A percentile compares a stretch with the other conserved stretches of the same genome.
Conservation (phyloP, 2,797 vertebrate genomes). For the Crocodylus rhombifer region DNA sequence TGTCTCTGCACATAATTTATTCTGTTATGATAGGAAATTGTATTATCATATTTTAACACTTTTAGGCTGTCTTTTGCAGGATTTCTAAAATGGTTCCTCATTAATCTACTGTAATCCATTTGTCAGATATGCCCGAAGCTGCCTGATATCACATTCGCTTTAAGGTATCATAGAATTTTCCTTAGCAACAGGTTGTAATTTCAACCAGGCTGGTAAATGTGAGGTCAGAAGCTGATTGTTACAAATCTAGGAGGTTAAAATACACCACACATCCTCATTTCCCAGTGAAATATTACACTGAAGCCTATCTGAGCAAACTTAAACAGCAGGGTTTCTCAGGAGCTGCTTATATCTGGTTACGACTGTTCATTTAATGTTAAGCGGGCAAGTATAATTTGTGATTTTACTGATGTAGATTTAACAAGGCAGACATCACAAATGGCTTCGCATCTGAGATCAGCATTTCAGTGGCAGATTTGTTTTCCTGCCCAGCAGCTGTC, state of each 20-base stretch:
- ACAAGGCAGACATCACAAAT: background rate
- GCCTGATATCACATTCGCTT: slow-evolving; percentile 64
- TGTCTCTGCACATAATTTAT: slow-evolving; percentile 19
- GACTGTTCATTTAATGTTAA: slow-evolving; percentile 48
- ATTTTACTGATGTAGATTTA: slow-evolving; percentile 45
- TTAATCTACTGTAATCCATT: slow-evolving; percentile 55
- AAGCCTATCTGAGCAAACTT: slow-evolving; percentile 47
- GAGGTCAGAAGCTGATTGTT: slow-evolving; percentile 67
- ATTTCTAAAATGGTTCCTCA: slow-evolving; percentile 45
- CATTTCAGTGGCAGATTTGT: slow-evolving; percentile 37
- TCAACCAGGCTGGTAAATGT: slow-evolving; percentile 68
- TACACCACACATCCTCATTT: slow-evolving; percentile 8
- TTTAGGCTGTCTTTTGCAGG: slow-evolving; percentile 31
- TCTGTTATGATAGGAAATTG: slow-evolving; percentile 21
- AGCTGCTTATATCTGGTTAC: slow-evolving; percentile 28
- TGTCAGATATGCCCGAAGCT: slow-evolving; percentile 59
- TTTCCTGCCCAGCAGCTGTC: slow-evolving; percentile 36
- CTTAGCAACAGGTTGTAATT: slow-evolving; percentile 80
- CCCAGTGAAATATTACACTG: background rate
- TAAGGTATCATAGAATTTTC: slow-evolving; percentile 73
- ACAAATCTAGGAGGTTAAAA: slow-evolving; percentile 68
- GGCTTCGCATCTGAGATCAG: background rate
- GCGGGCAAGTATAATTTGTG: slow-evolving; percentile 42
- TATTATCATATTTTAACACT: background rate
- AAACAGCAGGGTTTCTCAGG: slow-evolving; percentile 11